Evolutionary conservation across 2,888 invertebrate genomes (phyloP).

Genomic region (Copidosoma aretas): DNA sequence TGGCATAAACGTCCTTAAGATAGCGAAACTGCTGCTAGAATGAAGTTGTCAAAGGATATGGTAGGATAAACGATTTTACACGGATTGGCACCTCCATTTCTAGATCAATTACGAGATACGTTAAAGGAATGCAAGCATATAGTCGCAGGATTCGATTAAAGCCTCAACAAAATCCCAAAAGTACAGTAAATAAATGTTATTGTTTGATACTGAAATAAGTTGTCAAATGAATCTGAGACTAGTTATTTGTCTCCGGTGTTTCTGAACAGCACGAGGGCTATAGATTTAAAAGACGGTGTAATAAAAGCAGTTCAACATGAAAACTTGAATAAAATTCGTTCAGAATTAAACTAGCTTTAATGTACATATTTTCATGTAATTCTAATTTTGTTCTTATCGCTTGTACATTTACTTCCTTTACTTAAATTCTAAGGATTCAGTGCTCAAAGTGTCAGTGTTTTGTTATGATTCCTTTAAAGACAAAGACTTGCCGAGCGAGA

Average conservation of each 20-base stretch:
- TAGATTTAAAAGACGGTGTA: too few species aligned
- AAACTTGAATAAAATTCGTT: too few species aligned
- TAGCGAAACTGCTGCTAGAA: conserved; percentile 37
- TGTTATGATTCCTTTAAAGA: too few species aligned
- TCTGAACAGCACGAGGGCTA: conserved; percentile 41
- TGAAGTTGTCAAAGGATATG: conserved; percentile 41
- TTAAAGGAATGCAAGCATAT: conserved; percentile 27
- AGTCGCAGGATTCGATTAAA: conserved; percentile 44
- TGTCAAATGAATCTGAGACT: conserved; percentile 40
- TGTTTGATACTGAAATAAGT: conserved; percentile 45
- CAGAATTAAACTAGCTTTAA: too few species aligned
- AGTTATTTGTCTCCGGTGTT: conserved; percentile 47
- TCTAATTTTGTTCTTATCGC: too few species aligned
- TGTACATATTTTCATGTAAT: too few species aligned
- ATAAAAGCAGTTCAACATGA: too few species aligned
- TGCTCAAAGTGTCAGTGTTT: too few species aligned
- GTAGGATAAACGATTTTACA: conserved; percentile 38
- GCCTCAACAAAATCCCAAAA: conserved; percentile 44
- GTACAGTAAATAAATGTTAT: conserved; percentile 47
- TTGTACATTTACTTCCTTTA: too few species aligned
- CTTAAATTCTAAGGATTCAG: too few species aligned
- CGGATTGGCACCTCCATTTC: conserved; percentile 41
- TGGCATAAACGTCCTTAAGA: too few species aligned
- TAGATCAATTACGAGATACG: conserved; percentile 32
- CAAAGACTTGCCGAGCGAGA: too few species aligned